A percentile compares a stretch with the other conserved stretches of the same genome.
Conservation (phyloP, 2,888 invertebrate species). For the Hyppa rectilinea region DNA sequence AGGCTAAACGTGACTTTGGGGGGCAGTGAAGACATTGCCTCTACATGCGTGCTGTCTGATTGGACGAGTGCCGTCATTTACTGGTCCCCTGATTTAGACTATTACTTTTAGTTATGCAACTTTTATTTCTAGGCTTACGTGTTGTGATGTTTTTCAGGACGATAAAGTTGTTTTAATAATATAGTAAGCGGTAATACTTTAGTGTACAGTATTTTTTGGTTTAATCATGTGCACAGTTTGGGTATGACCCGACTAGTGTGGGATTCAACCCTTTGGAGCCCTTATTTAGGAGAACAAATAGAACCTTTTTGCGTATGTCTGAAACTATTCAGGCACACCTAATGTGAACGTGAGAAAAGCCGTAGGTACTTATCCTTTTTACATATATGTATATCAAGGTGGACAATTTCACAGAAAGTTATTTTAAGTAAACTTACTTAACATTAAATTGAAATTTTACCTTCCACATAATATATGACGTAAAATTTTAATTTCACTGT, state of each 20-base stretch:
- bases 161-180: not conserved
- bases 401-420: constrained; percentile 1
- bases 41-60: not conserved
- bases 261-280: constrained; percentile 11
- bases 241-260: constrained; percentile 8
- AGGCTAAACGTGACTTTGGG: constrained; percentile 19
- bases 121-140: not conserved
- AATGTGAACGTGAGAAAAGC: constrained; percentile 14
- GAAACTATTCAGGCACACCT: constrained; percentile 26
- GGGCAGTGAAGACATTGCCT: constrained; percentile 7
- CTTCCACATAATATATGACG: not conserved
- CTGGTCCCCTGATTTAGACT: not conserved
- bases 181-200: not conserved
- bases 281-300: constrained; percentile 31
- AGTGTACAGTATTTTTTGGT: not conserved
- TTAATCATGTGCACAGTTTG: constrained; percentile 18
- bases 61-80: constrained; percentile 27
- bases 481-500: constrained; percentile 14
- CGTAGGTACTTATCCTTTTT: not conserved
- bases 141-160: not conserved
- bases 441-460: not conserved
- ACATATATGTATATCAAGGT: constrained; percentile 5
- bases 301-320: constrained; percentile 22
- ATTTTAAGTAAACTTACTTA: not conserved
- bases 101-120: not conserved